Conservation (phyloP, 2,888 invertebrate species). For the Plagodis pulveraria region DNA sequence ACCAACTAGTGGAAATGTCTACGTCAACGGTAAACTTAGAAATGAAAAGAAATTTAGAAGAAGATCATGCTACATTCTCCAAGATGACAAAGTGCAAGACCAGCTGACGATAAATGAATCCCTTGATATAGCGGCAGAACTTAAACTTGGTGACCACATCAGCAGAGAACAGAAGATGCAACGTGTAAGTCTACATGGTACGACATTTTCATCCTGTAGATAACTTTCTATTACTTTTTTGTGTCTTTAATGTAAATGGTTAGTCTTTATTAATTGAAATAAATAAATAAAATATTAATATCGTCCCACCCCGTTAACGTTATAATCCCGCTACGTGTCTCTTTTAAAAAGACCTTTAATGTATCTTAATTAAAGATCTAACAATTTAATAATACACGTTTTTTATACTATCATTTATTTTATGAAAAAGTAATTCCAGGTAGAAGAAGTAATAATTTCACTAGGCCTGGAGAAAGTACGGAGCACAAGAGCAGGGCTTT, state of each 20-base stretch:
- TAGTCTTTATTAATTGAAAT: no score
- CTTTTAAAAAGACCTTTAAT: no score
- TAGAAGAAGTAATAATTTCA: slow-evolving; percentile 91
- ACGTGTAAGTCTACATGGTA: slow-evolving; percentile 81
- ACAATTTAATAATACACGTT: no score
- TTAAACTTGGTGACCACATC: slow-evolving; percentile 91
- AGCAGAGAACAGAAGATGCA: slow-evolving; percentile 85
- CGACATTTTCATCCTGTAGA: slow-evolving; percentile 5
- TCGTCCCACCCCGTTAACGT: no score
- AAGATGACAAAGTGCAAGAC: slow-evolving; percentile 92
- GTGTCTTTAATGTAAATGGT: no score
- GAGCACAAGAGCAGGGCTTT: slow-evolving; percentile 87
- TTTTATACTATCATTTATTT: no score
- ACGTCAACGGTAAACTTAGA: slow-evolving; percentile 89
- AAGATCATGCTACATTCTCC: slow-evolving; percentile 95
- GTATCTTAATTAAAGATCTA: no score
- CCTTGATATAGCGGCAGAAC: slow-evolving; percentile 93
- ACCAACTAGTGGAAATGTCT: slow-evolving; percentile 86
- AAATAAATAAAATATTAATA: no score
- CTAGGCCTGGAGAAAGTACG: slow-evolving; percentile 88
- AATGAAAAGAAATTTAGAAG: slow-evolving; percentile 89
- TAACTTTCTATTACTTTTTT: not conserved
- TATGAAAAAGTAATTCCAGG: slow-evolving; percentile 76
- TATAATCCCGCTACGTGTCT: no score
- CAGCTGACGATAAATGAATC: slow-evolving; percentile 94